Evolutionary conservation across 92 coral and sea anemone genomes (phyloP), one percentile per base, ranked within the genome.

Genomic region (Zoanthus solanderi): DNA sequence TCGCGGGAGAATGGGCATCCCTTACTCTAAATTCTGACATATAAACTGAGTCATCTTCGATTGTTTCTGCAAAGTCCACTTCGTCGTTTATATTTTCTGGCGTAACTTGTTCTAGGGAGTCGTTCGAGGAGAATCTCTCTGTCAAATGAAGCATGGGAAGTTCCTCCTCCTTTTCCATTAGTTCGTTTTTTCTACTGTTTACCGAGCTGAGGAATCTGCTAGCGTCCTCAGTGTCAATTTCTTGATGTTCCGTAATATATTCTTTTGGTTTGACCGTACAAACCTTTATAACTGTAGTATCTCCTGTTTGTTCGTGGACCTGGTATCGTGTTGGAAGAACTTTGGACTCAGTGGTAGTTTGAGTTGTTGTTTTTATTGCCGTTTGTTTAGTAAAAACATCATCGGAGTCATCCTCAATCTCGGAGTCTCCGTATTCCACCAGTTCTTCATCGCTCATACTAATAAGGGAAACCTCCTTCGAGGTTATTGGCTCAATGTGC

Each of bases 361-460:
- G 72, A 79, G 14, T 5, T 45, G 75, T 23, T 71, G n/a, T 23
- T 81, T 7, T 52, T 11, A 48, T 30, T 46, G 84, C 10, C 34
- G 32, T 11, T 5, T 28, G 61, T 81, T 66, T 60, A 45, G 45
- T 46, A 29, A 65, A 81, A 81, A 65, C 75, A 66, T 81, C 85
- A 18, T 67, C 75, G 2, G 52, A 7, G 12, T 66, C 85, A 63
- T 81, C 57, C 31, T 81, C 85, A 66, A 47, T 66, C 45, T 67
- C 85, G 34, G 85, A 81, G 28, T 81, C 23, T 10, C 85, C 85
- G 65, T 81, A 81, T 67, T 81, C 85, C 7, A 81, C 85, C 46
- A 81, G 85, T 31, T 81, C 75, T 42, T 81, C 85, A 42, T 81
- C 75, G 75, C 85, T 81, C 34, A 81, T 75, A 63, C 85, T 81